Evolutionary conservation across 2,113 vertebrate genomes (phyloP).

Genomic region (Spilogale gracilis): DNA sequence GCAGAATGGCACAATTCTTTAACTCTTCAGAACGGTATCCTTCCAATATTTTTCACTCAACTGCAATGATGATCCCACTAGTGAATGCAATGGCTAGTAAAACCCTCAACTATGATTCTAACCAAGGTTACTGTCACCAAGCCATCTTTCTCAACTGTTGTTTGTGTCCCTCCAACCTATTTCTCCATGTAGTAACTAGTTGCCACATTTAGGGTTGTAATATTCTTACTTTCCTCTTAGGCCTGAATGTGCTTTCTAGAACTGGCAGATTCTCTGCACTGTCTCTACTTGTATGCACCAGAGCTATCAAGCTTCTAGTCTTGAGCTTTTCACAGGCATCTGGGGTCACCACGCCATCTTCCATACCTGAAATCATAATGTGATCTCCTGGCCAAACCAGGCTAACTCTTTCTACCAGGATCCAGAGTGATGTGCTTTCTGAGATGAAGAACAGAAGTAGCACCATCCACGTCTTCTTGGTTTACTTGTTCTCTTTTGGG

Average conservation of each 20-base stretch:
- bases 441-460: constrained; percentile 78
- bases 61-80: constrained; percentile 79
- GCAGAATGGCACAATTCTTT: constrained; percentile 23
- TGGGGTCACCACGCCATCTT: not conserved
- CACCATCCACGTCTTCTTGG: constrained; percentile 79
- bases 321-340: constrained; percentile 19
- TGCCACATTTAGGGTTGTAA: not conserved
- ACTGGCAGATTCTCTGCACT: constrained; percentile 61
- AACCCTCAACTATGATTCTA: constrained; percentile 84
- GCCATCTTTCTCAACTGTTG: constrained; percentile 76
- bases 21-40: constrained; percentile 79
- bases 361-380: not conserved
- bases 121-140: constrained; percentile 83
- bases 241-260: not conserved
- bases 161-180: constrained; percentile 41
- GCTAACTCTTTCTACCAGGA: constrained; percentile 80
- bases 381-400: constrained; percentile 76
- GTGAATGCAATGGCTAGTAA: constrained; percentile 82
- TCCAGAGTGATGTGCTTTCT: constrained; percentile 62
- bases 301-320: constrained; percentile 54
- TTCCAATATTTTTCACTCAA: constrained; percentile 86
- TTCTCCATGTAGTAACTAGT: constrained; percentile 35
- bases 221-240: constrained; percentile 26
- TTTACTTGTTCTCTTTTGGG: not conserved
- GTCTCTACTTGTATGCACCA: constrained; percentile 58